Evolutionary conservation across 2,797 vertebrate species (phyloP), one percentile per base, ranked within the genome.

Genomic region (Thaleichthys pacificus): DNA sequence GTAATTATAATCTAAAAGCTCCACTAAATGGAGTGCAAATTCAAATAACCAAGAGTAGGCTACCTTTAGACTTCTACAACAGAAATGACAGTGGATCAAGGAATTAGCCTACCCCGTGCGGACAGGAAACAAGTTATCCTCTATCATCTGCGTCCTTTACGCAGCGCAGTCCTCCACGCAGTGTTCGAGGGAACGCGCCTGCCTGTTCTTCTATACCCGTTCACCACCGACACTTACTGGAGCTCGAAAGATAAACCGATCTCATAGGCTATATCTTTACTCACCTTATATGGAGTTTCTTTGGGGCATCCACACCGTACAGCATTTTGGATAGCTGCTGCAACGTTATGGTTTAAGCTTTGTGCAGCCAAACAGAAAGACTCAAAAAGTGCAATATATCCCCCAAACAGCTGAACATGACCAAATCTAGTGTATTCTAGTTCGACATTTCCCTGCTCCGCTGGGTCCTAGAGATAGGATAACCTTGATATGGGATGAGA

Each of bases 21-120:
- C 51, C 51, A 19, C 51, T n/a, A n/a, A 17, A 56, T 17, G 17
- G 0, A 54, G 6, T 7, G 51, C 51, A 56, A 56, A 56, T 19
- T 56, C 3, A 56, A 56, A 56, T 56, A 56, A 19, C 2, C 14
- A 54, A 5, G 57, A 32, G 65, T 77, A 24, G 84, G 78, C 49
- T 51, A 51, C 17, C 28, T 30, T 30, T 30, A 30, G 28, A 51
- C 49, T 38, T 38, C 35, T 38, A 9, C 32, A 38, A 32, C 19
- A 38, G 19, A 65, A 65, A 65, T 51, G 3, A 51, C 49, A 14
- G 49, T 51, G 49, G 17, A 56, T 17, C 19, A 17, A 56, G 49
- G 51, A 56, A 56, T 56, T n/a, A 11, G 42, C 42, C 42, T 47
- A 56, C 51, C 19, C 51, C 3, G 51, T n/a, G 51, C 19, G 19